Conservation (phyloP, 2,797 vertebrate species). For the Phoxinus dragarum region DNA sequence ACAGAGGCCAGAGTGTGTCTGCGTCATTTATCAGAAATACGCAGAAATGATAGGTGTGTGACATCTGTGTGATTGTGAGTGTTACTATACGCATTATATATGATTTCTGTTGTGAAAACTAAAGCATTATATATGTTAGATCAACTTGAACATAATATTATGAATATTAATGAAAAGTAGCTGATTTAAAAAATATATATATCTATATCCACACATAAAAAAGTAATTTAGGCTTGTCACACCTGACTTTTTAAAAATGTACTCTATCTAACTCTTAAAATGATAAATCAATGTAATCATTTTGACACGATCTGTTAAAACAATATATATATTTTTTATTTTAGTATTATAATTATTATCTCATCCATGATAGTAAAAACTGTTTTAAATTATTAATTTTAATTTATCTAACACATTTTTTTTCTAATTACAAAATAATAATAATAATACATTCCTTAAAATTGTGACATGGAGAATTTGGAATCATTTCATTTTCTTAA, state of each 20-base stretch:
- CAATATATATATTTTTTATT: not conserved
- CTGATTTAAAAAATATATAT: not conserved
- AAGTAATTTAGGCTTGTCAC: not conserved
- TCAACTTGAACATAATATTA: not conserved
- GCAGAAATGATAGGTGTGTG: constrained; percentile 20
- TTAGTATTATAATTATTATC: not conserved
- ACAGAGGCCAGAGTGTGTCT: not conserved
- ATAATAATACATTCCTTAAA: not conserved
- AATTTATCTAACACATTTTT: too few species aligned
- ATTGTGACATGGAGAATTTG: not conserved
- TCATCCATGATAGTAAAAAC: not conserved
- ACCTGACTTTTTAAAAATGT: not conserved
- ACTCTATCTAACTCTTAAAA: not conserved
- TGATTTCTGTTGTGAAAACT: not conserved
- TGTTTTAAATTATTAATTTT: not conserved
- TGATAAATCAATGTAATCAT: not conserved
- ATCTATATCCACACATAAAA: not conserved
- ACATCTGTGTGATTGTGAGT: not conserved
- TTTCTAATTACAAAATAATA: too few species aligned
- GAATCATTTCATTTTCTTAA: not conserved
- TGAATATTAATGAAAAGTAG: not conserved
- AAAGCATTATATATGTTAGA: not conserved
- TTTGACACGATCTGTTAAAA: not conserved
- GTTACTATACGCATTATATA: not conserved
- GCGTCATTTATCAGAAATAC: not conserved